Conservation (phyloP, 2,797 vertebrate genomes). For the Emys orbicularis region DNA sequence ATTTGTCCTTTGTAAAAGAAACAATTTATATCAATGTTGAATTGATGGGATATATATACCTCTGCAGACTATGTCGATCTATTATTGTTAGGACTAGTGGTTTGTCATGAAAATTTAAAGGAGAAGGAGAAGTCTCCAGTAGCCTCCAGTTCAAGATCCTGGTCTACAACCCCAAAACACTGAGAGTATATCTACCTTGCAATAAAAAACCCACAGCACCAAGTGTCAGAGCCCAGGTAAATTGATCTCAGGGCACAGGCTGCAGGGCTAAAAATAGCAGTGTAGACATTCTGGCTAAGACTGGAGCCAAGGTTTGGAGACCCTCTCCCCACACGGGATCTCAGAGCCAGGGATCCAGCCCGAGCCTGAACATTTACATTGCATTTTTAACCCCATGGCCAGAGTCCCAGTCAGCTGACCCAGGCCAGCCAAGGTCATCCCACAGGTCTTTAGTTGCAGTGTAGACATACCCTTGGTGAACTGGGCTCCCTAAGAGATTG, state of each 20-base stretch:
- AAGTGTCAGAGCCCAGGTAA: neutral
- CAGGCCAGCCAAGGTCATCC: neutral
- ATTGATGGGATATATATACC: neutral
- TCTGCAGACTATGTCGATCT: neutral
- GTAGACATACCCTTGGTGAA: neutral
- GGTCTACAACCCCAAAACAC: too few species aligned
- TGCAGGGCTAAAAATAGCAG: neutral
- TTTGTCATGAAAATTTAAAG: neutral
- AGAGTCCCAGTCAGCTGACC: neutral
- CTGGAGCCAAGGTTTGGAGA: neutral
- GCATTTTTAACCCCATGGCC: neutral
- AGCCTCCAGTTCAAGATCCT: neutral
- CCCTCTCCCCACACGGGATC: neutral
- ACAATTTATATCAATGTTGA: neutral
- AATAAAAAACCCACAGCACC: neutral
- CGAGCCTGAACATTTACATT: neutral
- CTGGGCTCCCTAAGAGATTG: neutral
- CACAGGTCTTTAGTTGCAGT: neutral
- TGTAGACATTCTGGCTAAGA: neutral
- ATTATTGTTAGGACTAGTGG: neutral
- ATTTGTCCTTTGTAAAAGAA: neutral
- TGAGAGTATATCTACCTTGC: neutral
- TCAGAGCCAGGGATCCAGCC: neutral
- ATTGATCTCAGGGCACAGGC: neutral
- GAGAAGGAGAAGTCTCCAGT: neutral